A percentile compares a stretch with the other conserved stretches of the same genome.
phyloP scores from a whole-genome alignment of 2,888 invertebrate genomes.

The Lapara coniferarum region DNA sequence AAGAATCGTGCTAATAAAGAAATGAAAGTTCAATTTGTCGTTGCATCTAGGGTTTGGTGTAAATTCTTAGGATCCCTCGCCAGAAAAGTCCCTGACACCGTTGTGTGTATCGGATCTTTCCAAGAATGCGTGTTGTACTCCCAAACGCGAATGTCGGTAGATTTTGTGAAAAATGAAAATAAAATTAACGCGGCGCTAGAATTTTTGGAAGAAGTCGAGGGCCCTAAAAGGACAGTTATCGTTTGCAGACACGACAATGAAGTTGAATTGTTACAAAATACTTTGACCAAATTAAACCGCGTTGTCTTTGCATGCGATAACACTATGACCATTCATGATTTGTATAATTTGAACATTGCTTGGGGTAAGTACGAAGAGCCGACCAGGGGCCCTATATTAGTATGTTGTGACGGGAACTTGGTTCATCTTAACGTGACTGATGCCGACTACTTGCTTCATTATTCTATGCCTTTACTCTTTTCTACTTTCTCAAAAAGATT shows the following conservation, averaged over 20 bases:
- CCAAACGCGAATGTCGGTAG: conserved; percentile 68
- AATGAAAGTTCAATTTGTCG: conserved; percentile 82
- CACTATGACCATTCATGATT: conserved; percentile 66
- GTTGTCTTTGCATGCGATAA: conserved; percentile 61
- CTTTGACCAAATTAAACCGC: conserved; percentile 49
- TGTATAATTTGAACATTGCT: conserved; percentile 63
- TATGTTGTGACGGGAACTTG: conserved; percentile 88
- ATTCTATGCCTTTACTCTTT: conserved; percentile 86
- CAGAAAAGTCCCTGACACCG: conserved; percentile 81
- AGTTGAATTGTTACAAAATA: conserved; percentile 67
- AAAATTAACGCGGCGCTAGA: conserved; percentile 75
- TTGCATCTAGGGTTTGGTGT: conserved; percentile 87
- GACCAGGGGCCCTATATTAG: conserved; percentile 76
- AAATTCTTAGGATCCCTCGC: conserved; percentile 81
- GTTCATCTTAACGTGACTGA: conserved; percentile 85
- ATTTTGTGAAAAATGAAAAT: conserved; percentile 62
- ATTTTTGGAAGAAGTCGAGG: conserved; percentile 73
- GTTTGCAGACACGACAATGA: conserved; percentile 85
- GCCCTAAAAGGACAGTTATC: conserved; percentile 83
- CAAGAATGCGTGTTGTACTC: conserved; percentile 90
- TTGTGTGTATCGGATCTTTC: conserved; percentile 87
- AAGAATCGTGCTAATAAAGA: conserved; percentile 68
- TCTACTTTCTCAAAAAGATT: conserved; percentile 88
- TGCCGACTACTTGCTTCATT: conserved; percentile 88
- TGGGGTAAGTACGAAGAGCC: conserved; percentile 73